Base-by-base conservation (phyloP, 2,113 vertebrate genomes). In the Neotoma lepida region DNA sequence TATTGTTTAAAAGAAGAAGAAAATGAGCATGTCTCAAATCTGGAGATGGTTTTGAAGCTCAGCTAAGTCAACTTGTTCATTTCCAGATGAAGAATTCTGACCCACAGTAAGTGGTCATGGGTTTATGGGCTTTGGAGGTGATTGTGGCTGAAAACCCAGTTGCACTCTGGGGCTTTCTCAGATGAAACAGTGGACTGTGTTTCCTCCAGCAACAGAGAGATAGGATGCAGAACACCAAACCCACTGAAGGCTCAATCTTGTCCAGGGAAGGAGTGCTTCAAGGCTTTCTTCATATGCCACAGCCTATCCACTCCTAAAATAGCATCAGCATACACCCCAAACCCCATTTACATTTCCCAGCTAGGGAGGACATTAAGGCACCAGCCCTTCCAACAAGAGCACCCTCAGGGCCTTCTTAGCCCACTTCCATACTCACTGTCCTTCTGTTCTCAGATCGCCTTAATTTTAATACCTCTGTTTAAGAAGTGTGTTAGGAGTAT, bases 391-490 rank as follows among this genome's bases (percentile, higher is more conserved):
- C 54, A 18, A 30, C 4, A 41, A 49, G 9, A 51, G 18, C 2
- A 1, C 12, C 24, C 3, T 2, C 8, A 0, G 9, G n/a, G 6
- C 6, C 24, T 86, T 85, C 41, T 71, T 35, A 61, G 24, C 7
- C 44, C 13, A 0, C 35, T 18, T 49, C 56, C 15, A 39, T 26
- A 51, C 28, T 35, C 70, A 80, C 3, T 17, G 41, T n/a, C 9
- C 5, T 15, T 61, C 56, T 78, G 56, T 6, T 51, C 74, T 89
- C 33, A 73, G 30, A 64, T 73, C 78, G 7, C 68, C 63, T 89
- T 93, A 33, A 66, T 87, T 96, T 88, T 77, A 84, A 46, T 20
- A 71, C 56, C 63, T 66, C 61, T 74, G 2, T 86, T 94, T 71
- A 35, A 85, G 71, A 70, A 46, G 8, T 64, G 17, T 56, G 15